These are phyloP conservation scores for Macrotis lagotis DNA, from an alignment of 2,113 vertebrate species.

Conservation along the genomic window DNA sequence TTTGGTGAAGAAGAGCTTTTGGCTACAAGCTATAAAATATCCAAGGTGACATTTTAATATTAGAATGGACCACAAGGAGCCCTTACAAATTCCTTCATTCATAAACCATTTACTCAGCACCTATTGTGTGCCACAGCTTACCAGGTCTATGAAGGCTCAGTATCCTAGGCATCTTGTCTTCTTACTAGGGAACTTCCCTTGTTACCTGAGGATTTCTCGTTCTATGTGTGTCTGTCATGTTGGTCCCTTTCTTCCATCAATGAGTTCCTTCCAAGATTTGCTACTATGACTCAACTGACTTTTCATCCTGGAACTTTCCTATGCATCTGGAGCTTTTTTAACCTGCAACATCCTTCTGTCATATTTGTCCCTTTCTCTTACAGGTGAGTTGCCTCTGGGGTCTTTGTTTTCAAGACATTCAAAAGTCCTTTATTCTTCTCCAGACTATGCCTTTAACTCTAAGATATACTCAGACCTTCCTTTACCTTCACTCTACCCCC, in stretches of 20 bases:
- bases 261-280: neutral
- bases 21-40: neutral
- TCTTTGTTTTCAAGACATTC: neutral
- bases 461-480: no score
- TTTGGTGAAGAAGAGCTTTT: neutral
- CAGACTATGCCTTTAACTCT: neutral
- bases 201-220: neutral
- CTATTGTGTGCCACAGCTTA: neutral
- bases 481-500: no score
- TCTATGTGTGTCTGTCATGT: neutral
- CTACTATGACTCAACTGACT: neutral
- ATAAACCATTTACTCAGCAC: neutral
- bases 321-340: neutral
- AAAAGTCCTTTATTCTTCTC: neutral
- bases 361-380: neutral
- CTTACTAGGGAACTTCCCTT: neutral
- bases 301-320: neutral
- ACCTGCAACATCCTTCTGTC: neutral
- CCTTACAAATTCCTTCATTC: neutral
- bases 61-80: neutral
- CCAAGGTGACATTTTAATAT: neutral
- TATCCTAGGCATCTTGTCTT: neutral
- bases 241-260: neutral
- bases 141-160: neutral
- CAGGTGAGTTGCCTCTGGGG: neutral